Evolutionary conservation across 2,113 vertebrate genomes (phyloP), one percentile per base, ranked within the genome.

Genomic region (Coptodon bakossiorum): DNA sequence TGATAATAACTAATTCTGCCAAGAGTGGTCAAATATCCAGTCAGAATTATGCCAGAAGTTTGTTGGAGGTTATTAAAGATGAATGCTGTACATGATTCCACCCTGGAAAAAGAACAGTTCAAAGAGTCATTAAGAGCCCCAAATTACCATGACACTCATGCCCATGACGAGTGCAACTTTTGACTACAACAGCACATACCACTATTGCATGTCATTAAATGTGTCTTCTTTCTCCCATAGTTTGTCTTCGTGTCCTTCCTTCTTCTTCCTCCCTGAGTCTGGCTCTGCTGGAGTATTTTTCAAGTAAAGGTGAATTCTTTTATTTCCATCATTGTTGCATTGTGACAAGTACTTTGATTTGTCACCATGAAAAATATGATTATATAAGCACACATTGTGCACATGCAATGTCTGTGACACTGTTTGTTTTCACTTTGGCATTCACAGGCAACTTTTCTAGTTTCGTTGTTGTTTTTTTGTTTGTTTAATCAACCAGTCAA

Each of bases 191-290:
- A 59, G 57, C 3, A 59, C 27, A 59, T 59, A 34, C 34, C 34
- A 34, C 34, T 34, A 16, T 31, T 59, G 27, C 56, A 59, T 59
- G 56, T 31, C 56, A 59, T 59, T 59, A 31, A 59, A 59, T 9
- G 0, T 31, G 14, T 17, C 14, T 31, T 59, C 0, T 59, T 9
- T 59, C 57, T 59, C 7, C 27, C 14, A 59, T 59, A 59, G 24
- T 59, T 59, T 59, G 0, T 59, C 56, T 59, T 59, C 14, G 0
- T 59, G 57, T 6, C 34, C 34, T 7, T 34, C 34, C 29, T 29
- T 29, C 3, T 29, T 59, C 27, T 9, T 59, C 56, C 27, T 59
- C 56, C 5, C 5, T 17, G 27, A 17, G 56, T 61, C 14, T 31
- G 27, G 27, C 57, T 61, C 27, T 31, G 8, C 57, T 61, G 27